These are phyloP conservation scores for Apodemia zela DNA, from an alignment of 2,888 invertebrate species.

Conservation along the genomic window DNA sequence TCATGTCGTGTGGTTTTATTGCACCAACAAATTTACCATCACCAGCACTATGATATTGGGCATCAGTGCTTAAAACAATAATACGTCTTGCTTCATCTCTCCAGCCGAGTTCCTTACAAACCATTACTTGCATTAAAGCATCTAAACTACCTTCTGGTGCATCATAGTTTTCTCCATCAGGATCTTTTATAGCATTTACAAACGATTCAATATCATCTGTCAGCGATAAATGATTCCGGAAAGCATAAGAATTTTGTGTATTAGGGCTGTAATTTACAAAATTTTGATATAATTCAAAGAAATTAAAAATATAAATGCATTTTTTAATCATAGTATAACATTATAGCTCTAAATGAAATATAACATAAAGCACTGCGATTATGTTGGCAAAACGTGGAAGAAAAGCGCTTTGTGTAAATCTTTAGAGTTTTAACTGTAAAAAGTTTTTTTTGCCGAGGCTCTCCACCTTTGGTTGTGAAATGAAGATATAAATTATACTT, in stretches of 20 bases:
- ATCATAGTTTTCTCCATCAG: conserved; percentile 76
- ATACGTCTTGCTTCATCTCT: conserved; percentile 84
- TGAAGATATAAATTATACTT: no score
- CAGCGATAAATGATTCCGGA: conserved; percentile 86
- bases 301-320: no score
- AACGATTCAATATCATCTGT: conserved; percentile 78
- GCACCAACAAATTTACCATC: conserved; percentile 88
- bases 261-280: not conserved
- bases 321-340: no score
- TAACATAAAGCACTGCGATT: no score
- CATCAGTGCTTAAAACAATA: conserved; percentile 89
- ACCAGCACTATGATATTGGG: conserved; percentile 89
- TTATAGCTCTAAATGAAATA: no score
- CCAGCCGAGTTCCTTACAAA: conserved; percentile 88
- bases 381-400: no score
- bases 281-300: no score
- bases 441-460: no score
- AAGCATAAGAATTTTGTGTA: conserved; percentile 49
- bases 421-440: no score
- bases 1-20: conserved; percentile 84
- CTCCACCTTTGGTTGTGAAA: no score
- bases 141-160: conserved; percentile 92
- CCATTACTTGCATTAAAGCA: conserved; percentile 92
- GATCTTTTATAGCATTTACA: conserved; percentile 43
- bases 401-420: no score